These are phyloP conservation scores for Eretmochelys imbricata DNA, from an alignment of 2,113 vertebrate species.

Conservation along the genomic window DNA sequence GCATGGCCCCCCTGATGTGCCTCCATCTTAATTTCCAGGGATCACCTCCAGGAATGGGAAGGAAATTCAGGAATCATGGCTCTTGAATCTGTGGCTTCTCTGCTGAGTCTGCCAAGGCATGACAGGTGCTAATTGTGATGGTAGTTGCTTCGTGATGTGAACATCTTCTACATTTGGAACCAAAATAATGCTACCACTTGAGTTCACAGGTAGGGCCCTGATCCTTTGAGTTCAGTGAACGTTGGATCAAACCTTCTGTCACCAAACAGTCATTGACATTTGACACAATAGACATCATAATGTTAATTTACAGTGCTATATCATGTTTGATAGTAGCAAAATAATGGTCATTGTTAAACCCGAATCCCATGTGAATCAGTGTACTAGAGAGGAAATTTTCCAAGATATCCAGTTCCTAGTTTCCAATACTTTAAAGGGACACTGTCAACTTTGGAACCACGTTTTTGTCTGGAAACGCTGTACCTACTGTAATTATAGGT, in stretches of 20 bases:
- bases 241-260: not conserved
- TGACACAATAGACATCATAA: not conserved
- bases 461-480: not conserved
- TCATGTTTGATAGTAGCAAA: not conserved
- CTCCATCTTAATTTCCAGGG: not conserved
- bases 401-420: not conserved
- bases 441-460: not conserved
- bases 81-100: not conserved
- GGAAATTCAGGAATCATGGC: not conserved
- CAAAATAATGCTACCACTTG: rapidly evolving
- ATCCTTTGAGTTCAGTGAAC: not conserved
- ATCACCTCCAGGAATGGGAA: not conserved
- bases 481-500: not conserved
- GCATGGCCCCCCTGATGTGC: not conserved
- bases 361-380: not conserved
- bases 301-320: not conserved
- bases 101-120: not conserved
- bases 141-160: not conserved
- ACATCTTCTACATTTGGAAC: rapidly evolving
- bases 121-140: rapidly evolving
- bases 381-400: not conserved
- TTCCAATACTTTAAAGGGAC: not conserved
- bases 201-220: not conserved
- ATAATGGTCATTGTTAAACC: not conserved
- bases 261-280: not conserved